phyloP scores from a whole-genome alignment of 2,113 vertebrate species.

The Actenoides hombroni region DNA sequence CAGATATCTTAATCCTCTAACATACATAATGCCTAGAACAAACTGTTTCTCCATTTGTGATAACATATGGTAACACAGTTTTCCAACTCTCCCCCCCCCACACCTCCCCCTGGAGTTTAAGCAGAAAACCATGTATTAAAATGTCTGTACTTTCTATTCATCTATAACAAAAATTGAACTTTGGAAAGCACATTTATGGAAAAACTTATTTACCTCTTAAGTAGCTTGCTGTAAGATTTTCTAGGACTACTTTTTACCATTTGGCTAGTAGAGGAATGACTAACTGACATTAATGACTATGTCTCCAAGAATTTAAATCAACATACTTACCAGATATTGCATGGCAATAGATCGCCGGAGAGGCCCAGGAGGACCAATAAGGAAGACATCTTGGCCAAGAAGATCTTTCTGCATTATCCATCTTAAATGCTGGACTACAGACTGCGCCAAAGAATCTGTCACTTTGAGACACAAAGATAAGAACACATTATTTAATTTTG shows the following conservation, averaged over 20 bases:
- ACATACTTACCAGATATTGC: slow-evolving; percentile 89
- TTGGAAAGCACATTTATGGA: neutral
- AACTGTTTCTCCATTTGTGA: slow-evolving; percentile 66
- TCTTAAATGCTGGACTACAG: slow-evolving; percentile 88
- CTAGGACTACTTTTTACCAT: neutral
- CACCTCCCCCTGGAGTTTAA: neutral
- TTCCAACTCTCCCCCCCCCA: neutral
- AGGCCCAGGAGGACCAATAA: slow-evolving; percentile 95
- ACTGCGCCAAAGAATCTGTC: slow-evolving; percentile 83
- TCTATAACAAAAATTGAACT: neutral
- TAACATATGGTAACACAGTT: slow-evolving; percentile 53
- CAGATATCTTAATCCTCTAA: slow-evolving; percentile 58
- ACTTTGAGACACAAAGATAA: slow-evolving; percentile 72
- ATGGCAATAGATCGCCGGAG: slow-evolving; percentile 94
- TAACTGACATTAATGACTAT: neutral
- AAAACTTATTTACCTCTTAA: neutral
- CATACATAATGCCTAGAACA: slow-evolving; percentile 51
- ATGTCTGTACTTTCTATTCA: neutral
- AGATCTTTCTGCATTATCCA: slow-evolving; percentile 99
- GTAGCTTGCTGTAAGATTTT: neutral
- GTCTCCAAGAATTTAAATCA: neutral
- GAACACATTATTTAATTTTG: neutral
- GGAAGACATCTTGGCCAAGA: slow-evolving; percentile 94
- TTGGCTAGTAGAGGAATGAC: neutral
- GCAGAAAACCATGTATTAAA: slow-evolving; percentile 15